Conservation (phyloP, 2,113 vertebrate species). For the Notarius quadriscutis region DNA sequence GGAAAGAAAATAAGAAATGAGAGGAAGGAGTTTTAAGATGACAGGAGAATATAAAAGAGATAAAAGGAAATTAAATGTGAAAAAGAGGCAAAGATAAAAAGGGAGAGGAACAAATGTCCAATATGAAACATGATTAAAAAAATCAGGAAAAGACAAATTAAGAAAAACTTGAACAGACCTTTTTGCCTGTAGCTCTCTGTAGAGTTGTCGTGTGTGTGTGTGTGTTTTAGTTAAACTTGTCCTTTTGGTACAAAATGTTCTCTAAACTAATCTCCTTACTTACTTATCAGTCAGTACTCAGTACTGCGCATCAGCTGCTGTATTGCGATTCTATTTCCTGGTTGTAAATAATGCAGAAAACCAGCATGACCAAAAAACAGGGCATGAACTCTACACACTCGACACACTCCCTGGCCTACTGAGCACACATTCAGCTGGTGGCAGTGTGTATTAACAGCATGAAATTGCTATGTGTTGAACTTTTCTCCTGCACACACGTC, state of each 20-base stretch:
- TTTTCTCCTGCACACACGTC: background rate
- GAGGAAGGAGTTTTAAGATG: background rate
- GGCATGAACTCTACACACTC: background rate
- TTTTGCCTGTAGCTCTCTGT: background rate
- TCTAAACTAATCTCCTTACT: background rate
- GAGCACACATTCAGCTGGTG: background rate
- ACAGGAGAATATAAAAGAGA: slow-evolving; percentile 5
- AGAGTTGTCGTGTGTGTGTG: background rate
- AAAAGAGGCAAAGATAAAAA: background rate
- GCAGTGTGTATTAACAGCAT: background rate
- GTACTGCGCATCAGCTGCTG: background rate
- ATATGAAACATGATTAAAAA: background rate
- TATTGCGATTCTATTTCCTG: background rate
- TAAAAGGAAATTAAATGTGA: background rate
- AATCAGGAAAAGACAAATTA: background rate
- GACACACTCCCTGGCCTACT: background rate
- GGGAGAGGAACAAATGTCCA: background rate
- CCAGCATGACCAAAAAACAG: background rate
- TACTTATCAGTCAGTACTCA: background rate
- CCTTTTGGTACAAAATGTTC: background rate
- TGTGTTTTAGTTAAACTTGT: background rate
- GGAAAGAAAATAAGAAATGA: slow-evolving; percentile 42
- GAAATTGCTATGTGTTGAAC: background rate
- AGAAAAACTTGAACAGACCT: background rate
- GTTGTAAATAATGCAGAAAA: background rate